Percentiles rank a stretch among this genome's conserved stretches.
Conservation (phyloP, 2,888 invertebrate genomes). For the Anthoptus insignis region DNA sequence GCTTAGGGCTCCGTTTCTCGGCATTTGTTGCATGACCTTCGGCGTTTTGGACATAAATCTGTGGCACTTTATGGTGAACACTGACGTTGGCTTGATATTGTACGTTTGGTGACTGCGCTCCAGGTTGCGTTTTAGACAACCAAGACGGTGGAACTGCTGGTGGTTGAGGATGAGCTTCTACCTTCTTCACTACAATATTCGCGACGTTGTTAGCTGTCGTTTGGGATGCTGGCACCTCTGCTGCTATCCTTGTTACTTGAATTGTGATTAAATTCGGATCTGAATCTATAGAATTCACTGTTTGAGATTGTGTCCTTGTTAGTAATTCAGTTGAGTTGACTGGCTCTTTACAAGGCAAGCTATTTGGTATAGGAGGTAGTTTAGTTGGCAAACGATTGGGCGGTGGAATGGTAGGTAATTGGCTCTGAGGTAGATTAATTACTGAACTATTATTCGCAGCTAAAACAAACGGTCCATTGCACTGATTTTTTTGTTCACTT, state of each 20-base stretch:
- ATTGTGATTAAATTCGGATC: slow-evolving; percentile 35
- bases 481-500: slow-evolving; percentile 44
- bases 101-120: slow-evolving; percentile 45
- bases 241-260: slow-evolving; percentile 38
- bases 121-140: slow-evolving; percentile 58
- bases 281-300: slow-evolving; percentile 29
- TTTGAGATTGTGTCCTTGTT: slow-evolving; percentile 37
- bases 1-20: slow-evolving; percentile 60
- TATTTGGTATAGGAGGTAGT: slow-evolving; percentile 56
- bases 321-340: slow-evolving; percentile 49
- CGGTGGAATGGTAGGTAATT: slow-evolving; percentile 76
- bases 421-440: slow-evolving; percentile 65
- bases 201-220: slow-evolving; percentile 44
- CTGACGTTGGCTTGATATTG: slow-evolving; percentile 54
- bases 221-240: slow-evolving; percentile 48
- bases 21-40: slow-evolving; percentile 59
- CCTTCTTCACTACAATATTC: slow-evolving; percentile 13
- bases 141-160: slow-evolving; percentile 80
- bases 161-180: slow-evolving; percentile 64
- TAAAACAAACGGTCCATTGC: slow-evolving; percentile 47
- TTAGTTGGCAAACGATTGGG: slow-evolving; percentile 59
- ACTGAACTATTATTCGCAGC: slow-evolving; percentile 54
- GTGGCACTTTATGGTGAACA: slow-evolving; percentile 62
- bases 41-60: slow-evolving; percentile 69
- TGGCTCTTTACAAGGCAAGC: slow-evolving; percentile 51